Conservation (phyloP, 2,113 vertebrate species). For the Propithecus coquereli region DNA sequence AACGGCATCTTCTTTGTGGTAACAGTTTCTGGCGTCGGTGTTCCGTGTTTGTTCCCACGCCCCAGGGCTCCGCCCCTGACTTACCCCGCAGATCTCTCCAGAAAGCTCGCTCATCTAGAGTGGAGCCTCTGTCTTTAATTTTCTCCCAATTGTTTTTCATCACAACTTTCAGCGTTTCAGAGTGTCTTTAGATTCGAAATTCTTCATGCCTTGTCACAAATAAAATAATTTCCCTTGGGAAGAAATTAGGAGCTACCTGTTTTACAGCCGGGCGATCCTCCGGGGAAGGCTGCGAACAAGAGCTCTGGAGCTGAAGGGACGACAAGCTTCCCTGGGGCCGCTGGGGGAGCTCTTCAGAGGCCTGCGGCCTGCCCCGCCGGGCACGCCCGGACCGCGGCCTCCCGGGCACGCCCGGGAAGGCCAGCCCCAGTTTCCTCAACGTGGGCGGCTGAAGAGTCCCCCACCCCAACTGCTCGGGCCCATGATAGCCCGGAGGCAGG, state of each 20-base stretch:
- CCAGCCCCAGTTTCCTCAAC: not conserved
- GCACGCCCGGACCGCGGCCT: not conserved
- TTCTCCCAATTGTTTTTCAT: not conserved
- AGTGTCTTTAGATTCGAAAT: not conserved
- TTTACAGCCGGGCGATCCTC: not conserved
- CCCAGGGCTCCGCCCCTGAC: not conserved
- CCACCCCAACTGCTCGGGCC: not conserved
- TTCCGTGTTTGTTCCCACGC: not conserved
- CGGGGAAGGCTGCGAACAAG: not conserved
- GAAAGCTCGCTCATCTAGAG: not conserved
- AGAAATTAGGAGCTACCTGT: not conserved
- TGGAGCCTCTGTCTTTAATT: not conserved
- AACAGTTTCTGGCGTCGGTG: not conserved
- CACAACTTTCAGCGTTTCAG: not conserved
- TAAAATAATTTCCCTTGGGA: not conserved
- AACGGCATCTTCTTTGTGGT: not conserved
- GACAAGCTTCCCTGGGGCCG: not conserved
- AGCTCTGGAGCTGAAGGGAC: not conserved
- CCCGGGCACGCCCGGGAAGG: not conserved
- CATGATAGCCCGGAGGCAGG: too few species aligned
- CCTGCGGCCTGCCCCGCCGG: rapidly evolving
- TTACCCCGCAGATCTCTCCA: not conserved
- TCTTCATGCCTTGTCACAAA: not conserved
- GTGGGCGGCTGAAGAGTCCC: too few species aligned
- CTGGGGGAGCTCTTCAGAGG: not conserved